Evolutionary conservation across 2,797 vertebrate genomes (phyloP).

Genomic region (Emydoidea blandingii): DNA sequence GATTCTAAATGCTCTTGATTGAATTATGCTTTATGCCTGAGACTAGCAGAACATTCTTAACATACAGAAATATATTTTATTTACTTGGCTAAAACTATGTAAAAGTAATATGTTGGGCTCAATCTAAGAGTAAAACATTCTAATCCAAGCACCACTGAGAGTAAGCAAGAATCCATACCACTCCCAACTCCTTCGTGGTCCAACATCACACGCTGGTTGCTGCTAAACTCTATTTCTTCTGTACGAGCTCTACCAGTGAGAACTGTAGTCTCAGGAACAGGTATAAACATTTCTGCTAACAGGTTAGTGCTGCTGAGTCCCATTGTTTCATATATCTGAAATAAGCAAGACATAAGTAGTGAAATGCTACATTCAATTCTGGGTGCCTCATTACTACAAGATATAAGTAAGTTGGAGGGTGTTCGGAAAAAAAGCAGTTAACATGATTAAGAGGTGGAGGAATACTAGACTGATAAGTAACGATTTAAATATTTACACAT

Average conservation of each 20-base stretch:
- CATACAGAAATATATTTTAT: background rate
- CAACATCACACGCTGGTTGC: slow-evolving; percentile 89
- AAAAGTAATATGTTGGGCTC: background rate
- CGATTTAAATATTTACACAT: background rate
- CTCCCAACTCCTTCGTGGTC: slow-evolving; percentile 98
- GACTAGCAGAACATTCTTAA: background rate
- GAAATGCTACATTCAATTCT: slow-evolving; percentile 6
- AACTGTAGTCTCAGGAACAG: slow-evolving; percentile 90
- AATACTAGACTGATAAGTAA: background rate
- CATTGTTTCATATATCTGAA: slow-evolving; percentile 90
- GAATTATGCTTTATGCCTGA: background rate
- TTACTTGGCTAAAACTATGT: background rate
- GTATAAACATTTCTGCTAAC: slow-evolving; percentile 91
- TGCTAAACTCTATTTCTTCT: slow-evolving; percentile 96
- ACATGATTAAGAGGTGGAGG: background rate
- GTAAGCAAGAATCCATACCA: slow-evolving; percentile 79
- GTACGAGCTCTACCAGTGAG: slow-evolving; percentile 84
- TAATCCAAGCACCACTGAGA: background rate
- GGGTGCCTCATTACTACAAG: background rate
- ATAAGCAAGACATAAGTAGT: background rate
- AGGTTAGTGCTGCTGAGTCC: slow-evolving; percentile 83
- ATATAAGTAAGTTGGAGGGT: background rate
- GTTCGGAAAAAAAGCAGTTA: background rate
- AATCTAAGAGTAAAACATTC: background rate
- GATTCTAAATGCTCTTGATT: background rate